phyloP scores from a whole-genome alignment of 1,140 invertebrate genomes.

The Pissodes strobi region DNA sequence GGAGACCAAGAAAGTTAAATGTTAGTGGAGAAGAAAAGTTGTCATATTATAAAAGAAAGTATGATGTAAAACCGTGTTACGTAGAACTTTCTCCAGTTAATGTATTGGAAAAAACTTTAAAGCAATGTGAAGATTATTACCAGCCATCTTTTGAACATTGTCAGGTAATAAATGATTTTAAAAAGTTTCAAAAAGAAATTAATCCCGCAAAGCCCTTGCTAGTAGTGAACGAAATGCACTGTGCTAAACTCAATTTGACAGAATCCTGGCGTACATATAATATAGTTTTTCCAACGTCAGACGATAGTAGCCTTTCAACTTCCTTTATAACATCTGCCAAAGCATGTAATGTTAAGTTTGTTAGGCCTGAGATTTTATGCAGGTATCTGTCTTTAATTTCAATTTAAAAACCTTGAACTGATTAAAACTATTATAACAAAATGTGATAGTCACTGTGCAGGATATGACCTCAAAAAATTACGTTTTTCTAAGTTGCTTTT shows the following conservation, averaged over 20 bases:
- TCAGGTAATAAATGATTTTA: conserved; percentile 4
- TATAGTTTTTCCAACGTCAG: conserved; percentile 15
- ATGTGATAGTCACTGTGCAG: no score
- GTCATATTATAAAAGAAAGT: neutral
- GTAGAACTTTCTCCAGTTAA: conserved; percentile 8
- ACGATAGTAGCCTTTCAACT: neutral
- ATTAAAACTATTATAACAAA: no score
- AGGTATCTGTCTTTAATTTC: no score
- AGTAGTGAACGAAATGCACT: conserved; percentile 7
- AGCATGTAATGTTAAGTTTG: conserved; percentile 3
- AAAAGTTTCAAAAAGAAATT: conserved; percentile 18
- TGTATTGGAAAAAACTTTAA: neutral
- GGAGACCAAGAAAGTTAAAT: neutral
- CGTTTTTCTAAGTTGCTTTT: no score
- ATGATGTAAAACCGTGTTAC: conserved; percentile 15
- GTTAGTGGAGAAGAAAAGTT: neutral
- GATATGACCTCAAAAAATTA: no score
- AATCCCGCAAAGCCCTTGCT: conserved; percentile 14
- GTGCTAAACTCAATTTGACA: neutral
- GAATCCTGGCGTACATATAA: conserved; percentile 13
- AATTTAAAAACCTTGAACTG: no score
- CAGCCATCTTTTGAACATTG: neutral
- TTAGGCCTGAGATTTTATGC: conserved; percentile 2
- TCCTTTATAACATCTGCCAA: neutral
- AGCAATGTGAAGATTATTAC: neutral